Evolutionary conservation across 2,888 invertebrate genomes (phyloP).

Genomic region (Hipparchia sbordonii): DNA sequence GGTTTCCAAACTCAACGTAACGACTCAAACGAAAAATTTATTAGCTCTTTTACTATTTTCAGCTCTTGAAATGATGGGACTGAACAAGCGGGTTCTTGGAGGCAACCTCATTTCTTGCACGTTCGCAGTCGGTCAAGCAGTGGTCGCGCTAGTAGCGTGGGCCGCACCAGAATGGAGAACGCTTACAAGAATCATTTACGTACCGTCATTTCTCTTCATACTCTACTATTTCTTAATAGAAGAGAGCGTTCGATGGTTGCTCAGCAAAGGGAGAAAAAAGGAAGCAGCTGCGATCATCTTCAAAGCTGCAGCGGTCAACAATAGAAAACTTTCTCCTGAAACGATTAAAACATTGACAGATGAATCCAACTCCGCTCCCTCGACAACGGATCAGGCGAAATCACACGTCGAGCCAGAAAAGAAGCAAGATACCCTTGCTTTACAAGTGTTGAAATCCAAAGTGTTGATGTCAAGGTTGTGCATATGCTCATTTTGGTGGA

Average conservation of each 20-base stretch:
- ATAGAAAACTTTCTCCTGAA: slow-evolving; percentile 65
- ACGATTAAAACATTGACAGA: slow-evolving; percentile 52
- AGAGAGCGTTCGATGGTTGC: slow-evolving; percentile 88
- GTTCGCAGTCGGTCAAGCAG: slow-evolving; percentile 86
- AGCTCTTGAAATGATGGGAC: slow-evolving; percentile 58
- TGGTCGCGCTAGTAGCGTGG: slow-evolving; percentile 85
- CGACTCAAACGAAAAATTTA: neutral
- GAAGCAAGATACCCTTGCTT: slow-evolving; percentile 46
- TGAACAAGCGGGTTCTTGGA: slow-evolving; percentile 83
- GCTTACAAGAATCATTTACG: slow-evolving; percentile 83
- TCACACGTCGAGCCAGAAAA: slow-evolving; percentile 9
- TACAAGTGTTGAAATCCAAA: slow-evolving; percentile 66
- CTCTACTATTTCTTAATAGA: slow-evolving; percentile 84
- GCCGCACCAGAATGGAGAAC: slow-evolving; percentile 85
- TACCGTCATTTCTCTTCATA: slow-evolving; percentile 84
- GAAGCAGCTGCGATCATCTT: slow-evolving; percentile 71
- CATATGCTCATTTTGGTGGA: slow-evolving; percentile 91
- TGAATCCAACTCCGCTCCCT: slow-evolving; percentile 25
- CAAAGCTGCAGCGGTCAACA: slow-evolving; percentile 72
- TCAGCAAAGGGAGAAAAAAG: slow-evolving; percentile 82
- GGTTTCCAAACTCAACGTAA: too few species aligned
- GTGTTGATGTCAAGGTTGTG: slow-evolving; percentile 77
- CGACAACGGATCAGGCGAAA: slow-evolving; percentile 28
- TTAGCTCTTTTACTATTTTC: slow-evolving; percentile 33
- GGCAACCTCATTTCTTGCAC: slow-evolving; percentile 86